A percentile compares a stretch with the other conserved stretches of the same genome.
phyloP scores from a whole-genome alignment of 2,113 vertebrate species.

The Mola mola region DNA sequence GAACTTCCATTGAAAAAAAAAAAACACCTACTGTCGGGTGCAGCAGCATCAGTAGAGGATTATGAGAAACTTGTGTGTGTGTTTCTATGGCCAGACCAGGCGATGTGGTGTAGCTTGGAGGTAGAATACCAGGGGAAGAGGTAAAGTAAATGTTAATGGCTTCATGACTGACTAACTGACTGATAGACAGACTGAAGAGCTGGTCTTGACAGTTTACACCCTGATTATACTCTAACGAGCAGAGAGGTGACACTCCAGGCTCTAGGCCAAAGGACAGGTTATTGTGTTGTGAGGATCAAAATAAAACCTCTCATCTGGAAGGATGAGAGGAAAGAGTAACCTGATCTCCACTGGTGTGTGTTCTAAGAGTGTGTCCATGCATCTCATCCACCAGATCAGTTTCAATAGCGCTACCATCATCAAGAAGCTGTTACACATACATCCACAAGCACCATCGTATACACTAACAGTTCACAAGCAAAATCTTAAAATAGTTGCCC shows the following conservation, averaged over 20 bases:
- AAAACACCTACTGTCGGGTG: conserved; percentile 23
- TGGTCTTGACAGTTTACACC: conserved; percentile 40
- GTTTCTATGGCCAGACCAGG: too few species aligned
- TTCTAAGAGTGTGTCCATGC: conserved; percentile 4
- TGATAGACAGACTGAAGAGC: conserved; percentile 3
- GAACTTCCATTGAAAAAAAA: conserved; percentile 29
- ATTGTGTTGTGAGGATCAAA: conserved; percentile 48
- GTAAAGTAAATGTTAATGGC: conserved; percentile 7
- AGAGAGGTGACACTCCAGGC: conserved; percentile 48
- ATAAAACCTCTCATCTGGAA: conserved; percentile 63
- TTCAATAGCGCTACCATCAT: conserved; percentile 56
- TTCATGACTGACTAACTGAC: conserved; percentile 12
- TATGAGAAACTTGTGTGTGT: conserved; percentile 15
- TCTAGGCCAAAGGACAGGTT: conserved; percentile 49
- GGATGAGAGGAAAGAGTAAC: conserved; percentile 62
- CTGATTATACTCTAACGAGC: conserved; percentile 41
- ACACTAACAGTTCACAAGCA: conserved; percentile 48
- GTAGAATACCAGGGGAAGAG: neutral
- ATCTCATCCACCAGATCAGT: conserved; percentile 51
- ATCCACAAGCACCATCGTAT: conserved; percentile 25
- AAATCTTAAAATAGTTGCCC: conserved; percentile 44
- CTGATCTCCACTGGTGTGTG: conserved; percentile 38
- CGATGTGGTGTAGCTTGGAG: too few species aligned
- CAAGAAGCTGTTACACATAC: conserved; percentile 46
- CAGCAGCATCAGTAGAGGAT: conserved; percentile 30